These are phyloP conservation scores for Empis stercorea DNA, from an alignment of 2,888 invertebrate genomes.

Conservation along the genomic window DNA sequence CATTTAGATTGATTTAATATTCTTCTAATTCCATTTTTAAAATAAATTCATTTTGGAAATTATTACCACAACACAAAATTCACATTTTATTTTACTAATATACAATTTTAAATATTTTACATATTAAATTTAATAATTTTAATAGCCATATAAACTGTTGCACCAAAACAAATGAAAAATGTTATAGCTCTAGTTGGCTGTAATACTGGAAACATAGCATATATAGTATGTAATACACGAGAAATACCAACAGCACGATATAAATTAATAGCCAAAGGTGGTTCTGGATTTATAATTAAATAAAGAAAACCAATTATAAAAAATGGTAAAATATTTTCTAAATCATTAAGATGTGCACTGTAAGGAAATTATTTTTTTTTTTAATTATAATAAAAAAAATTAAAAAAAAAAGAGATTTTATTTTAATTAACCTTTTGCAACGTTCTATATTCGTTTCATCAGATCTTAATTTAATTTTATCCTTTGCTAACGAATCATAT, in stretches of 20 bases:
- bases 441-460: constrained; percentile 36
- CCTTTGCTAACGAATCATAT: neutral
- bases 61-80: too few relatives aligned
- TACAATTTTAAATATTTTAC: constrained; percentile 1
- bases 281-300: constrained; percentile 38
- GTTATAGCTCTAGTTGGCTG: constrained; percentile 41
- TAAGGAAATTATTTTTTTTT: too few relatives aligned
- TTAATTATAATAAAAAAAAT: constrained; percentile 17
- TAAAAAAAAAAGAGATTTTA: neutral
- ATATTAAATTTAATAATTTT: constrained; percentile 19
- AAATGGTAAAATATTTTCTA: constrained; percentile 47
- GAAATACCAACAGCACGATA: constrained; percentile 41
- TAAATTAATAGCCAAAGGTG: constrained; percentile 36
- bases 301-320: constrained; percentile 40
- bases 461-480: constrained; percentile 17
- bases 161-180: constrained; percentile 32
- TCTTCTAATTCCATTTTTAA: too few relatives aligned
- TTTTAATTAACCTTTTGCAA: constrained; percentile 19
- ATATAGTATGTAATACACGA: constrained; percentile 42
- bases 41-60: too few relatives aligned
- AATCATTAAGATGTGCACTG: constrained; percentile 46
- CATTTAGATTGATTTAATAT: too few relatives aligned
- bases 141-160: constrained; percentile 39
- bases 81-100: too few relatives aligned
- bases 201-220: constrained; percentile 40